Evolutionary conservation across 1,140 invertebrate genomes (phyloP), one percentile per base, ranked within the genome.

Genomic region (Drosophila pandora): DNA sequence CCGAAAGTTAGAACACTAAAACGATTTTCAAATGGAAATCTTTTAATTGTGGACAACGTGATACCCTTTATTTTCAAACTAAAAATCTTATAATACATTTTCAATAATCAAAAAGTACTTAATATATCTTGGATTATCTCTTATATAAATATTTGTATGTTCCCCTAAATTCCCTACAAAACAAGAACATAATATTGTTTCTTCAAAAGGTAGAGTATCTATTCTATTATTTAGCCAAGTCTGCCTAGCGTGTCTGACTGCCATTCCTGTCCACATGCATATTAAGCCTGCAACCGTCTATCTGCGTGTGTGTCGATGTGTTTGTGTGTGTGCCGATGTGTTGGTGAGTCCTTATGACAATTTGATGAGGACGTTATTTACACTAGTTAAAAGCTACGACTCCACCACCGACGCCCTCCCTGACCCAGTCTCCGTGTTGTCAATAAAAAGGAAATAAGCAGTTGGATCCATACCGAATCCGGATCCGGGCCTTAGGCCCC

Each of bases 331-430:
- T 74, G 74, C 28, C 54, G 30, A 39, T 80, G 79, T 71, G 57
- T 71, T 54, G 74, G 71, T 63, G 55, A 73, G 71, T 88, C 71
- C 83, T 88, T 88, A 88, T 88, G 83, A 88, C 83, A 88, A 88
- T 88, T 88, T 88, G 83, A 88, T 88, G 83, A 88, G 83, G 83
- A 88, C 83, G 62, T 88, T 88, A 88, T 88, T 88, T 88, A 83
- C 83, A 83, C 83, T 88, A 88, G 83, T 88, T 88, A 88, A 88
- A 88, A 88, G 83, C 83, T 72, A 78, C 43, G 57, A 13, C 57
- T 54, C 54, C 45, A 12, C 50, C 32, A n/a, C 22, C 3, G 17
- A 28, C n/a, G 7, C 23, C 30, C n/a, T 4, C 37, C 37, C 30
- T 30, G n/a, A 43, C 28, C 39, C 55, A 63, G 10, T 57, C 57